Evolutionary conservation across 2,113 vertebrate genomes (phyloP).

Genomic region (Alligator mississippiensis): DNA sequence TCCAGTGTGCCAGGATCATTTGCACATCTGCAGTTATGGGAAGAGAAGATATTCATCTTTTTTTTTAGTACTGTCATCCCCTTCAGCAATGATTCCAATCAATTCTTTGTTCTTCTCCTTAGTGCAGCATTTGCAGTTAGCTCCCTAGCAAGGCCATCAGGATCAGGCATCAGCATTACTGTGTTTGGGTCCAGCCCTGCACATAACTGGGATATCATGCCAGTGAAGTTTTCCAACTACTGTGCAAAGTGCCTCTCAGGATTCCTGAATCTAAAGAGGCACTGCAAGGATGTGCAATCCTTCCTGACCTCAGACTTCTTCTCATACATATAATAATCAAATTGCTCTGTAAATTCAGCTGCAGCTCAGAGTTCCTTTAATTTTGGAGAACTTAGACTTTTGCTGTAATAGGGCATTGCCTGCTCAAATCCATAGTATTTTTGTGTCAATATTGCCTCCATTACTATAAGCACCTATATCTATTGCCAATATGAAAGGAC

Average conservation of each 20-base stretch:
- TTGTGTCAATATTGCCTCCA: not conserved
- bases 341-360: not conserved
- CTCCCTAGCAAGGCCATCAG: not conserved
- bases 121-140: rapidly evolving
- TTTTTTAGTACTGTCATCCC: rapidly evolving
- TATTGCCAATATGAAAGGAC: not conserved
- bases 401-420: not conserved
- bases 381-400: not conserved
- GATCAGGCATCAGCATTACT: rapidly evolving
- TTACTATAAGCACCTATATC: rapidly evolving
- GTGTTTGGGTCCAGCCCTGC: not conserved
- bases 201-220: not conserved
- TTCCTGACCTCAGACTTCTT: not conserved
- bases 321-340: not conserved
- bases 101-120: rapidly evolving
- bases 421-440: not conserved
- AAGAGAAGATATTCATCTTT: not conserved
- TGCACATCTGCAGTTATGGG: not conserved
- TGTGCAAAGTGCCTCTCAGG: not conserved
- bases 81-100: not conserved
- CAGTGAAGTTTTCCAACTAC: not conserved
- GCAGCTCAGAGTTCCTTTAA: not conserved
- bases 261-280: not conserved
- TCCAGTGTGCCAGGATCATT: not conserved
- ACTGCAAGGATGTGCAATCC: not conserved